Base-by-base conservation (phyloP, 1,140 invertebrate genomes). In the Aphelenchoides besseyi region DNA sequence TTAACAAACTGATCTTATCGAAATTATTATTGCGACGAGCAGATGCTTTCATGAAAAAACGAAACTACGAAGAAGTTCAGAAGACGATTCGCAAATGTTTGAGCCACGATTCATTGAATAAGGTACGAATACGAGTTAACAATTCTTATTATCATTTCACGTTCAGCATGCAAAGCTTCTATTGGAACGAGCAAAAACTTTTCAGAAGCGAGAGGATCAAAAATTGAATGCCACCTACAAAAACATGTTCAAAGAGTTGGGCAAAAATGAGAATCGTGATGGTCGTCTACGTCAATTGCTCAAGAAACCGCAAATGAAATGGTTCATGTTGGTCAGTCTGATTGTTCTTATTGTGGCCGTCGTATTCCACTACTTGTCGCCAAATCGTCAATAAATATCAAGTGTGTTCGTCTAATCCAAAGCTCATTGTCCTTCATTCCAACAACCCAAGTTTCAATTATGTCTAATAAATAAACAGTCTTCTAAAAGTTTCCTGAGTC, bases 1-100 rank as follows among this genome's bases (percentile, higher is more conserved):
- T 59, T 5, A 23, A 59, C 55, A 59, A 28, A 33, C 55, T 59
- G 55, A 59, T 59, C 18, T 33, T 59, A 28, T 8, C 55, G 5
- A 59, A 59, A 33, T 8, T 59, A 8, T 5, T 59, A 8, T 33
- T 59, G 18, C 55, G 55, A 59, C 55, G 55, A 33, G 5, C 55
- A 8, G 55, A 59, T 23, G 55, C 55, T 59, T 59, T 29, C 5
- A 59, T 59, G 5, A 59, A 59, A 33, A 28, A 8, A 23, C 5
- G 18, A 12, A 59, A 59, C 5, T 59, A 8, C 55, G 18, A 59
- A 59, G 55, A 59, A 8, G 55, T 23, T 28, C 5, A 5, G 5
- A 23, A 29, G 5, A 8, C 55, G 12, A 5, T 59, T 59, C 5
- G 32, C 5, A 5, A 8, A 8, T 59, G 55, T 59, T 23, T 59